Evolutionary conservation across 1,140 invertebrate genomes (phyloP).

Genomic region (Listronotus oregonensis): DNA sequence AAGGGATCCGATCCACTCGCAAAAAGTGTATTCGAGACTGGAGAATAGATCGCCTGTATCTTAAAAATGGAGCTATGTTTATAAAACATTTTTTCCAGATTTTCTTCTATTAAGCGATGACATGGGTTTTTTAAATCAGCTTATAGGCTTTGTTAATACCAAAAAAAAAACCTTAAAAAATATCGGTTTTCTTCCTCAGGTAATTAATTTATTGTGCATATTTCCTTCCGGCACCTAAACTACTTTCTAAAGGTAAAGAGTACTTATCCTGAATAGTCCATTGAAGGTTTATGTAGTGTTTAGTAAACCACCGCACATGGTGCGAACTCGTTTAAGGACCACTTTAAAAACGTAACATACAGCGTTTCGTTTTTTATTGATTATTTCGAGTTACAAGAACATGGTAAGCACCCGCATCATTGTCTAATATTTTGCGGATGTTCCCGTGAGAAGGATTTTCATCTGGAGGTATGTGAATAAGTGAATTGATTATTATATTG

Average conservation of each 20-base stretch:
- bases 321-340: conserved; percentile 24
- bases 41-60: too few relatives aligned
- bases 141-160: too few relatives aligned
- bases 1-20: too few relatives aligned
- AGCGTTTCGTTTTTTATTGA: conserved; percentile 21
- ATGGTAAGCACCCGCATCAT: conserved; percentile 31
- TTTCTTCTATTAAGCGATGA: too few relatives aligned
- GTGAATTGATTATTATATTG: too few relatives aligned
- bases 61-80: too few relatives aligned
- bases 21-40: too few relatives aligned
- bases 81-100: too few relatives aligned
- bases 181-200: too few relatives aligned
- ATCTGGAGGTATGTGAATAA: background rate
- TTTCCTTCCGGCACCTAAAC: conserved; percentile 7
- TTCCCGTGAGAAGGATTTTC: conserved; percentile 28
- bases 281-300: conserved; percentile 20
- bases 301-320: conserved; percentile 34
- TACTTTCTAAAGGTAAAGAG: conserved; percentile 6
- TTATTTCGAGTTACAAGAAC: conserved; percentile 24
- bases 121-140: too few relatives aligned
- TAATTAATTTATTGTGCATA: background rate
- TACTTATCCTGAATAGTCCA: conserved; percentile 5
- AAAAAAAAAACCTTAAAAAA: too few relatives aligned
- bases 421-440: conserved; percentile 19
- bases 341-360: conserved; percentile 30